These are phyloP conservation scores for Hydrolagus affinis DNA, from an alignment of 2,113 vertebrate genomes.

Conservation along the genomic window DNA sequence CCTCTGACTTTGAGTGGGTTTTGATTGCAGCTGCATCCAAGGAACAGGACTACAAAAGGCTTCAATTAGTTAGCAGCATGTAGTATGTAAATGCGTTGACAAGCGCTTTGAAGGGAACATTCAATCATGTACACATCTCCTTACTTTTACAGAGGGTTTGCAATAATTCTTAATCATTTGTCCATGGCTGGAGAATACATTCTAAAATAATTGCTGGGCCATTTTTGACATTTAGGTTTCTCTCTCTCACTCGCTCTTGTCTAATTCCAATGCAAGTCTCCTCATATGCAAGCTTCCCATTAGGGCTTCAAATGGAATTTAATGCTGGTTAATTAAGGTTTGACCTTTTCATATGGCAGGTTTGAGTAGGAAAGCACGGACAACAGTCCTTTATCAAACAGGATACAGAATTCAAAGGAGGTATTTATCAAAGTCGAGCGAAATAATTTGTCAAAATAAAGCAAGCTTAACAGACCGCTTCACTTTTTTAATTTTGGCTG, in stretches of 20 bases:
- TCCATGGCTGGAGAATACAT: conserved; percentile 30
- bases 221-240: conserved; percentile 26
- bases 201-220: conserved; percentile 23
- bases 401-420: conserved; percentile 25
- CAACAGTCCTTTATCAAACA: conserved; percentile 21
- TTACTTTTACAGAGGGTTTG: conserved; percentile 18
- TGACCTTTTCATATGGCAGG: conserved; percentile 30
- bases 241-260: not conserved
- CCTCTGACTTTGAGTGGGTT: conserved; percentile 28
- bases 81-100: conserved; percentile 32
- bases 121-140: conserved; percentile 26
- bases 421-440: conserved; percentile 27
- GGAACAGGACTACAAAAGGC: conserved; percentile 29
- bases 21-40: conserved; percentile 26
- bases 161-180: conserved; percentile 32
- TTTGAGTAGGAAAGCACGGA: not conserved
- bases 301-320: conserved; percentile 27
- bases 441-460: conserved; percentile 23
- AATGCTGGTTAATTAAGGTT: conserved; percentile 32
- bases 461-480: conserved; percentile 15
- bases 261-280: conserved; percentile 25
- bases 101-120: conserved; percentile 29
- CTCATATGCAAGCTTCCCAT: conserved; percentile 21
- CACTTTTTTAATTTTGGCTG: conserved; percentile 23
- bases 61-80: conserved; percentile 32